Evolutionary conservation across 2,113 vertebrate genomes (phyloP).

Genomic region (Neogale vison): DNA sequence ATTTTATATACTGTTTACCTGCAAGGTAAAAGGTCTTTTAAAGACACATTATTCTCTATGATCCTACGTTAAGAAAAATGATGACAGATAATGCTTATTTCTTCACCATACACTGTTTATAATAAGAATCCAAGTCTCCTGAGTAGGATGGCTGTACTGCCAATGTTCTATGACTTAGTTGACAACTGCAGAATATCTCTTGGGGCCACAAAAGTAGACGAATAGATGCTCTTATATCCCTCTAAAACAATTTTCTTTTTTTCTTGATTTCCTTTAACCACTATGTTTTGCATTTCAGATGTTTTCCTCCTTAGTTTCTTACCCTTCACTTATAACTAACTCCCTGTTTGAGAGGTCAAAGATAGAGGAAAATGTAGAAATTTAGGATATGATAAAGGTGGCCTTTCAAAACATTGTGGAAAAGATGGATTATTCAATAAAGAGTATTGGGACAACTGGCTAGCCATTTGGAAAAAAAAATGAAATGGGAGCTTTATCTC

Average conservation of each 20-base stretch:
- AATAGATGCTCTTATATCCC: background rate
- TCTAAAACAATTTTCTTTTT: slow-evolving; percentile 19
- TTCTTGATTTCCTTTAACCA: background rate
- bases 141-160: background rate
- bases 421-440: slow-evolving; percentile 74
- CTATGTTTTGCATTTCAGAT: background rate
- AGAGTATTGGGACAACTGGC: slow-evolving; percentile 51
- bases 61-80: background rate
- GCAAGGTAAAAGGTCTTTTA: background rate
- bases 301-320: background rate
- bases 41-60: background rate
- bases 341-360: slow-evolving; percentile 26
- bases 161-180: background rate
- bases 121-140: background rate
- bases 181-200: background rate
- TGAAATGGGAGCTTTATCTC: slow-evolving; percentile 38
- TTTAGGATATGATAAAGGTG: slow-evolving; percentile 61
- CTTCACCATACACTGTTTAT: background rate
- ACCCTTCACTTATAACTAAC: slow-evolving; percentile 23
- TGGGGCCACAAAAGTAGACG: background rate
- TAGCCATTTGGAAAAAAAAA: slow-evolving; percentile 60
- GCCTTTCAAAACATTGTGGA: slow-evolving; percentile 56
- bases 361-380: background rate
- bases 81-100: background rate
- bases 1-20: background rate